phyloP scores from a whole-genome alignment of 2,888 invertebrate species.

The Stenurella melanura region DNA sequence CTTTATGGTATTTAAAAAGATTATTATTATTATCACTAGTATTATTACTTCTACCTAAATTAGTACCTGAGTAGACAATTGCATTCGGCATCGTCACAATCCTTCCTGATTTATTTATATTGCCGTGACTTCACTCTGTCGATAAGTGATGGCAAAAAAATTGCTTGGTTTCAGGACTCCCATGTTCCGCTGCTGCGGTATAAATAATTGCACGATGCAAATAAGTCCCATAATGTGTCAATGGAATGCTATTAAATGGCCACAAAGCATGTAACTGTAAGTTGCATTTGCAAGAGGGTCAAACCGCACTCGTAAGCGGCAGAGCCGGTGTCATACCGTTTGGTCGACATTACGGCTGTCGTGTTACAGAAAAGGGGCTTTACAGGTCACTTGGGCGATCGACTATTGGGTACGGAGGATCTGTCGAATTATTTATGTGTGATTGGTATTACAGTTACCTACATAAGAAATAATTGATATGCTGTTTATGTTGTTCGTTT shows the following conservation, averaged over 20 bases:
- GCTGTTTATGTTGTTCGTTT: slow-evolving; percentile 43
- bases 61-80: no score
- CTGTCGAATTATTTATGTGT: slow-evolving; percentile 37
- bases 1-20: no score
- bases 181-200: background rate
- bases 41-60: no score
- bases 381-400: slow-evolving; percentile 34
- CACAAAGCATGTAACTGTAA: slow-evolving; percentile 56
- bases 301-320: slow-evolving; percentile 43
- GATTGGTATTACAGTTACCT: slow-evolving; percentile 48
- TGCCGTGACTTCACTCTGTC: background rate
- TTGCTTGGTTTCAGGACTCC: background rate
- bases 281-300: slow-evolving; percentile 59
- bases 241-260: slow-evolving; percentile 60
- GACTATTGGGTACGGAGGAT: slow-evolving; percentile 9
- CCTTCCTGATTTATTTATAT: no score
- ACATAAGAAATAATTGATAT: slow-evolving; percentile 48
- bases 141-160: background rate
- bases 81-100: no score
- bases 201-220: slow-evolving; percentile 41
- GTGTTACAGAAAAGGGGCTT: slow-evolving; percentile 2
- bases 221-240: slow-evolving; percentile 55
- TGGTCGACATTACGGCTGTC: slow-evolving; percentile 30
- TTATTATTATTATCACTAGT: no score
- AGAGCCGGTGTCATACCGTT: slow-evolving; percentile 50